Base-by-base conservation (phyloP, 2,888 invertebrate species). In the Tachina lurida region DNA sequence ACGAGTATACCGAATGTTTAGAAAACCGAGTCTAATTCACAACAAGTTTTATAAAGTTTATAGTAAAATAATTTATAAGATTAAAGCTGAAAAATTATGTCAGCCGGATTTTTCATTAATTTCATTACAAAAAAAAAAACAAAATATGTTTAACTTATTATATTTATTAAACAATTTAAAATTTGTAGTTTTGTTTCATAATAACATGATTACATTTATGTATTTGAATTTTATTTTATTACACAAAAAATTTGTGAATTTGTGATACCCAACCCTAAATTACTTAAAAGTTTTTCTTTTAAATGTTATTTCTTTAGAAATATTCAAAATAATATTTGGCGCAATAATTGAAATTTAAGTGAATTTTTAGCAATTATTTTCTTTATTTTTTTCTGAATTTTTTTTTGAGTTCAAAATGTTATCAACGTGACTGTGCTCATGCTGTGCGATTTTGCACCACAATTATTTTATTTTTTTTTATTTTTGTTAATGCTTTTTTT, bases 371-470 rank as follows among this genome's bases (percentile, higher is more conserved):
- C 43, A n/a, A 78, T 52, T 31, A 31, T 31, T 31, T 31, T 5
- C 31, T 31, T 31, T 31, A 0, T 31, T 31, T 31, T 7, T 31
- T 7, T 31, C 3, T 22, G 1, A 1, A 22, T 0, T 0, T 43
- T 58, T 39, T 58, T 58, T 71, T 58, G n/a, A 88, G 89, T 89
- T 90, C 87, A 89, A 91, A 90, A 90, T 90, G 90, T 88, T 90
- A 91, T 88, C 88, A 89, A 90, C 90, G 90, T 91, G 90, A 90
- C 90, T 90, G 78, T 81, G 45, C 31, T 47, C 45, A 62, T 41
- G 60, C 76, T 65, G 80, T 60, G 43, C 39, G 9, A 71, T 63
- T 70, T 71, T 45, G 54, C 43, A 39, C 12, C n/a, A 22, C 43
- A 74, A 47, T 74, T 39, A 47, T 56, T 39, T 39, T 5, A 15